A percentile compares a stretch with the other conserved stretches of the same genome.
These are phyloP conservation scores for Apodemus agrarius DNA, from an alignment of 2,797 vertebrate genomes.

Conservation along the genomic window DNA sequence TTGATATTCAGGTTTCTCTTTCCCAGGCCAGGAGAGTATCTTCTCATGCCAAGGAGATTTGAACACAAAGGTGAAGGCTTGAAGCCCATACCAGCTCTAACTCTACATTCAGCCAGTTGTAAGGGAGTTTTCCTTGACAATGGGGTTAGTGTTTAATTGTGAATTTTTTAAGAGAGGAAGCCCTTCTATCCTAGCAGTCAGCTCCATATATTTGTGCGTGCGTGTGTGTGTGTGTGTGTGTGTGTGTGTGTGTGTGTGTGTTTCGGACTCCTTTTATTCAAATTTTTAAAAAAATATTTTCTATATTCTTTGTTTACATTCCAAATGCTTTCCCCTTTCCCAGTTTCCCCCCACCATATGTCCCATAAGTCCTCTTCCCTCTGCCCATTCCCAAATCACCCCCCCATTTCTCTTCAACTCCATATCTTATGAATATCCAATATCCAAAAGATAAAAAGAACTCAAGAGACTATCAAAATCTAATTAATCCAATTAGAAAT, in stretches of 20 bases:
- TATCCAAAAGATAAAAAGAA: background rate
- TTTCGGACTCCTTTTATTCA: too few relatives aligned
- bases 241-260: too few relatives aligned
- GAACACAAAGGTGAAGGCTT: background rate
- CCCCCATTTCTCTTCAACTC: too few relatives aligned
- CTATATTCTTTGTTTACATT: too few relatives aligned
- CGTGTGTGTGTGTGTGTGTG: too few relatives aligned
- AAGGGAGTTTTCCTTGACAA: background rate
- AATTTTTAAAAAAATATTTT: too few relatives aligned
- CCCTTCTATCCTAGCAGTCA: background rate
- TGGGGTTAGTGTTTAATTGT: background rate
- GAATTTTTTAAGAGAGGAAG: background rate
- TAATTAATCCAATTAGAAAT: background rate
- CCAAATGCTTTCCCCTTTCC: too few relatives aligned
- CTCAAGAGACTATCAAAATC: background rate
- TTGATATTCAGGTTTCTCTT: background rate
- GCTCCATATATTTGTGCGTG: too few relatives aligned
- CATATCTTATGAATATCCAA: background rate
- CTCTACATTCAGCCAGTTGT: background rate
- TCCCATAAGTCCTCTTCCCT: too few relatives aligned
- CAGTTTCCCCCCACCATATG: too few relatives aligned
- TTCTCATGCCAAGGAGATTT: background rate
- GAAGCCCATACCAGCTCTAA: background rate
- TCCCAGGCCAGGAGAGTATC: background rate
- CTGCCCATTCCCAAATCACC: too few relatives aligned